Evolutionary conservation across 1,140 invertebrate genomes (phyloP).

Genomic region (Bombus waltoni): DNA sequence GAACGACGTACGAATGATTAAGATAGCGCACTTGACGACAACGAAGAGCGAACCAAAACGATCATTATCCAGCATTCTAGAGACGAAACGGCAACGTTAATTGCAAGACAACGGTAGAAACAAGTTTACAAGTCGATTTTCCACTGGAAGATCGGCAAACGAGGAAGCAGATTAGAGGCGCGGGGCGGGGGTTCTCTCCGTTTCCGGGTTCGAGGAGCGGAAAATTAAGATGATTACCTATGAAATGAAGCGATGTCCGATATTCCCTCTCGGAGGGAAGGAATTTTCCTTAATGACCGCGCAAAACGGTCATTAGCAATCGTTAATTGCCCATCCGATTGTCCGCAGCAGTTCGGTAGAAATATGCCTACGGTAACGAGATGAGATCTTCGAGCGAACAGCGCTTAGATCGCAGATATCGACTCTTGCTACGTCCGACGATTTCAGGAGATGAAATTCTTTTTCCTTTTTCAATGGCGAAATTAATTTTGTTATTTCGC

Average conservation of each 20-base stretch:
- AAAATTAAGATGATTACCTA: slow-evolving; percentile 61
- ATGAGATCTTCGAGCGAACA: not conserved
- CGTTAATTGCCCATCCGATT: slow-evolving; percentile 48
- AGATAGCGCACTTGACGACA: not conserved
- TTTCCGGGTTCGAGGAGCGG: slow-evolving; percentile 61
- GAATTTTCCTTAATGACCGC: slow-evolving; percentile 63
- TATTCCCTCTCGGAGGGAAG: slow-evolving; percentile 28
- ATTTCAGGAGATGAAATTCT: not conserved
- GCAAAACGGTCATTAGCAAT: slow-evolving; percentile 66
- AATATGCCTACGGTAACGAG: not conserved
- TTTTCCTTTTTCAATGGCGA: not conserved
- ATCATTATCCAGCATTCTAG: slow-evolving; percentile 40
- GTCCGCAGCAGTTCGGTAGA: slow-evolving; percentile 1
- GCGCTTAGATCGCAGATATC: not conserved
- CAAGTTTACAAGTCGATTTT: slow-evolving; percentile 1
- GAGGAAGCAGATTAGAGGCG: slow-evolving; percentile 33
- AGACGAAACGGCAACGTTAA: slow-evolving; percentile 37
- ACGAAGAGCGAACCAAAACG: slow-evolving; percentile 14
- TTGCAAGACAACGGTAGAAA: slow-evolving; percentile 43
- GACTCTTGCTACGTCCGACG: no score
- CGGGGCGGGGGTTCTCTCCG: slow-evolving; percentile 20
- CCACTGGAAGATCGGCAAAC: slow-evolving; percentile 5
- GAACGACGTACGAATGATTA: not conserved
- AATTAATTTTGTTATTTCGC: no score
- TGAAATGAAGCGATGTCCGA: slow-evolving; percentile 52